Evolutionary conservation across 2,113 vertebrate species (phyloP).

Genomic region (Pluvianellus socialis): DNA sequence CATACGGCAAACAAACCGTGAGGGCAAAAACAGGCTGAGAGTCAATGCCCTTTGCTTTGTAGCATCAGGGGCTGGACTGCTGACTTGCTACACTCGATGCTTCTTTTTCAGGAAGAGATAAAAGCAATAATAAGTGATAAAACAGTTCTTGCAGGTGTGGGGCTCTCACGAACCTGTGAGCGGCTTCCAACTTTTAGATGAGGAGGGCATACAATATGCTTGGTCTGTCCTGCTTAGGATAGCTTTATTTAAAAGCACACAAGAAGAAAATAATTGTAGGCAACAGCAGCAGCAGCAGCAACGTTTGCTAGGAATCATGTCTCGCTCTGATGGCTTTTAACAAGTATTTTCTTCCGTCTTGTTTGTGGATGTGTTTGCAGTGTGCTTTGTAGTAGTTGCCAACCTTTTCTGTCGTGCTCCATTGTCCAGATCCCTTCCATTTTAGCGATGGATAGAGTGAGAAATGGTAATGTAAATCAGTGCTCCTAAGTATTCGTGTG

Average conservation of each 20-base stretch:
- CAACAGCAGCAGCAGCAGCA: neutral
- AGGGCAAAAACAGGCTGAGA: neutral
- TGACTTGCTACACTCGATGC: accelerated
- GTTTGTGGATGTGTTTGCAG: neutral
- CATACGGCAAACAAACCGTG: neutral
- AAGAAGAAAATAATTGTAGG: neutral
- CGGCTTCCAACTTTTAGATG: neutral
- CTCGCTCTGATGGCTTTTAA: neutral
- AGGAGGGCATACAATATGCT: too few species aligned
- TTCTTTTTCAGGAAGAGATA: neutral
- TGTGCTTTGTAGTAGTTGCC: neutral
- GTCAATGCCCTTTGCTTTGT: neutral
- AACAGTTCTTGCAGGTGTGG: neutral
- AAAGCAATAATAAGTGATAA: neutral
- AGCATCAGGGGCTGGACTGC: neutral
- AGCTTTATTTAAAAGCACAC: neutral
- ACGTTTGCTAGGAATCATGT: neutral
- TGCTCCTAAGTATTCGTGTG: neutral
- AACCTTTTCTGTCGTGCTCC: neutral
- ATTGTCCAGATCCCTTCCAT: neutral
- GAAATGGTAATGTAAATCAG: neutral
- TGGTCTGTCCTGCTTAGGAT: neutral
- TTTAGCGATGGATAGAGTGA: accelerated
- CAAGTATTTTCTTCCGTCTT: neutral
- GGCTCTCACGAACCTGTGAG: neutral